phyloP scores from a whole-genome alignment of 2,888 invertebrate genomes.

The Hypomecis atomaria region DNA sequence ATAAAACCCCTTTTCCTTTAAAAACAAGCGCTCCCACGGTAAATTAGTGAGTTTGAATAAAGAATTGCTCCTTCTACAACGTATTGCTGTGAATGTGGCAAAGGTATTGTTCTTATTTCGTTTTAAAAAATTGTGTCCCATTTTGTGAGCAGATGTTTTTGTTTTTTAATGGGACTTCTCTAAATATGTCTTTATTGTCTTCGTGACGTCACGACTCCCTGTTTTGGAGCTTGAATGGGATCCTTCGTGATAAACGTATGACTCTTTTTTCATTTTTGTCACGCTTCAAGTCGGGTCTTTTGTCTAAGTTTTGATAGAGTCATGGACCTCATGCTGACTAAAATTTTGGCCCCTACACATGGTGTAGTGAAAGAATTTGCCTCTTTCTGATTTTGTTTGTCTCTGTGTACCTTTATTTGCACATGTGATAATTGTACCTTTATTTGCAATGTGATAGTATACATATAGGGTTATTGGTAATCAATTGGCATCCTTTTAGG shows the following conservation, averaged over 20 bases:
- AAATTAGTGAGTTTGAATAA: constrained; percentile 40
- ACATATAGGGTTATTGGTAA: no score
- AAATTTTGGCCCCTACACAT: not conserved
- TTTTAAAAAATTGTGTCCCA: constrained; percentile 24
- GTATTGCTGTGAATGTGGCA: constrained; percentile 16
- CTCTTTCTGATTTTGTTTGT: no score
- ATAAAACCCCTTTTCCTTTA: constrained; percentile 3
- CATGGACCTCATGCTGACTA: constrained; percentile 10
- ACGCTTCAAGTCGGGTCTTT: constrained; percentile 33
- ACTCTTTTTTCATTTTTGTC: constrained; percentile 39
- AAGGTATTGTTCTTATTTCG: constrained; percentile 17
- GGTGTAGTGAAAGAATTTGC: no score
- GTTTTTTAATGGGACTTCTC: constrained; percentile 44
- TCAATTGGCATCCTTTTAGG: no score
- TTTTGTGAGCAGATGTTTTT: constrained; percentile 31
- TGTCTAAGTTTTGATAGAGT: constrained; percentile 42
- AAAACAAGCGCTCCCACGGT: constrained; percentile 53
- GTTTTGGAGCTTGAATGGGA: constrained; percentile 51
- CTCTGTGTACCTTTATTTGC: no score
- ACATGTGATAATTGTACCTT: no score
- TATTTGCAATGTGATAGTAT: no score
- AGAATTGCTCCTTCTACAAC: constrained; percentile 16
- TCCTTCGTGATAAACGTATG: constrained; percentile 40
- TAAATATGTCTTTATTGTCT: constrained; percentile 51
- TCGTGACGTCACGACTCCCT: constrained; percentile 54